A percentile compares a stretch with the other conserved stretches of the same genome.
These are phyloP conservation scores for Lycia hirtaria DNA, from an alignment of 2,888 invertebrate species.

Conservation along the genomic window DNA sequence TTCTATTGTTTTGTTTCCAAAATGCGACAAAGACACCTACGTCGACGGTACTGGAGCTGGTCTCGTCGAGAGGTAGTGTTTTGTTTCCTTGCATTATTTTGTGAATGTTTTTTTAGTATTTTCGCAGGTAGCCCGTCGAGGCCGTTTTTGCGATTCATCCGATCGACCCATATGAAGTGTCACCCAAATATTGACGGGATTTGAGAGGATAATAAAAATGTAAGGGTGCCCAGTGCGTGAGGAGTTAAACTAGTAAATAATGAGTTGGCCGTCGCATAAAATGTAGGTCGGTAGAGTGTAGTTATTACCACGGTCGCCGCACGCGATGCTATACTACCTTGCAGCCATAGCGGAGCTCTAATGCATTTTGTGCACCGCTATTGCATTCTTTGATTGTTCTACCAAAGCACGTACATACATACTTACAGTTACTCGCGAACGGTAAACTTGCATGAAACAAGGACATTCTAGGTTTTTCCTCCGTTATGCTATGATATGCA, in stretches of 20 bases:
- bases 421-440: slow-evolving; percentile 41
- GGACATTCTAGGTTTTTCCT: slow-evolving; percentile 27
- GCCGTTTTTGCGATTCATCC: slow-evolving; percentile 60
- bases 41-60: slow-evolving; percentile 71
- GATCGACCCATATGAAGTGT: slow-evolving; percentile 38
- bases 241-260: slow-evolving; percentile 70
- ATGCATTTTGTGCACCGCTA: slow-evolving; percentile 57
- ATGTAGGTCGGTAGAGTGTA: slow-evolving; percentile 83
- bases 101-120: slow-evolving; percentile 73
- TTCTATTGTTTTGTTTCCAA: slow-evolving; percentile 84
- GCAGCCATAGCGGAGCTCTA: slow-evolving; percentile 50
- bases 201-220: slow-evolving; percentile 52
- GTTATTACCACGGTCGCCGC: slow-evolving; percentile 61
- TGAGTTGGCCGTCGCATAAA: slow-evolving; percentile 77
- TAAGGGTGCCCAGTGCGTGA: slow-evolving; percentile 69
- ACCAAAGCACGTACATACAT: slow-evolving; percentile 46
- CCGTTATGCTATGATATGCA: not conserved
- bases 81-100: slow-evolving; percentile 72
- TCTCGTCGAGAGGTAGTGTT: slow-evolving; percentile 74
- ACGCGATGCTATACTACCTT: slow-evolving; percentile 69
- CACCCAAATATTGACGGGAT: slow-evolving; percentile 41
- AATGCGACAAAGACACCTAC: slow-evolving; percentile 83
- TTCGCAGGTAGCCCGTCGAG: slow-evolving; percentile 76
- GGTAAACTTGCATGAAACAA: slow-evolving; percentile 41
- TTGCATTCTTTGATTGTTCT: slow-evolving; percentile 61